Percentiles rank a stretch among this genome's conserved stretches.
Conservation (phyloP, 37 sponge, comb jelly and placozoan species). For the Ephydatia muelleri region DNA sequence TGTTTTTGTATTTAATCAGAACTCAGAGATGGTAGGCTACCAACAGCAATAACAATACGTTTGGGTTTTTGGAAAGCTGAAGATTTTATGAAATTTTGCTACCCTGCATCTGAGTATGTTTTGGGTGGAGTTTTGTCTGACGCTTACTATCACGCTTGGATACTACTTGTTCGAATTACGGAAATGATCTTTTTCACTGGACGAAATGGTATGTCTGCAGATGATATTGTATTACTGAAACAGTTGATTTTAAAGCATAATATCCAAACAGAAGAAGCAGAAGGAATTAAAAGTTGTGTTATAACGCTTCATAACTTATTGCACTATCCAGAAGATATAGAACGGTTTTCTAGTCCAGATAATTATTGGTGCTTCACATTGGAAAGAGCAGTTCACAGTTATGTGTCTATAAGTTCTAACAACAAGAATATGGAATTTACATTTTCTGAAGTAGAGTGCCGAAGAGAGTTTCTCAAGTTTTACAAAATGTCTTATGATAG, state of each 20-base stretch:
- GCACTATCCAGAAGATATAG: slow-evolving; percentile 36
- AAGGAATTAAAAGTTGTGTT: slow-evolving; percentile 39
- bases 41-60: slow-evolving; percentile 13
- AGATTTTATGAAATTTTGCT: slow-evolving; percentile 35
- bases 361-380: slow-evolving; percentile 52
- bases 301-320: slow-evolving; percentile 29
- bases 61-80: slow-evolving; percentile 51
- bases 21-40: too few relatives aligned
- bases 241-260: slow-evolving; percentile 31
- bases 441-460: slow-evolving; percentile 35
- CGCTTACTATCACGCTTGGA: slow-evolving; percentile 22
- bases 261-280: slow-evolving; percentile 24
- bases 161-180: slow-evolving; percentile 27
- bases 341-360: slow-evolving; percentile 41
- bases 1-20: too few relatives aligned
- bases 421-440: slow-evolving; percentile 21
- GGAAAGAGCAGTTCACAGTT: slow-evolving; percentile 36
- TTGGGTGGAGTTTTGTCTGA: slow-evolving; percentile 14
- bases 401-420: slow-evolving; percentile 32
- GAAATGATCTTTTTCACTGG: slow-evolving; percentile 30
- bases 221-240: slow-evolving; percentile 9
- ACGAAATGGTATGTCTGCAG: slow-evolving; percentile 18
- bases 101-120: slow-evolving; percentile 48
- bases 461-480: slow-evolving; percentile 41
- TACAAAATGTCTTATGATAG: neutral